Conservation (phyloP, 2,888 invertebrate genomes). For the Abrostola tripartita region DNA sequence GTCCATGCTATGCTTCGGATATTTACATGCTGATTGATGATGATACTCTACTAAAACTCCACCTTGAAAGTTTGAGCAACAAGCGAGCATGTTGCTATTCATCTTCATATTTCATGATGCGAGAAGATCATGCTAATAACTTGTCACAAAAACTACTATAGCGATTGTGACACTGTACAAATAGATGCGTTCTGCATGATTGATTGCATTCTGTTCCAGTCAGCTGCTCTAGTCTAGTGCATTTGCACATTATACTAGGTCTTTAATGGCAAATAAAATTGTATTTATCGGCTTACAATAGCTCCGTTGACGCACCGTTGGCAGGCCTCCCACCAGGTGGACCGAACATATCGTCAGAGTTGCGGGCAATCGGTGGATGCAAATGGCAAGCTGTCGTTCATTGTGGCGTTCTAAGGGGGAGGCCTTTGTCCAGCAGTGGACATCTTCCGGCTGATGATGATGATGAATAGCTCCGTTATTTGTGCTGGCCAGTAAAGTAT, state of each 20-base stretch:
- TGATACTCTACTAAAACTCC: not conserved
- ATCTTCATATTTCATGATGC: constrained; percentile 17
- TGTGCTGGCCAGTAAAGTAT: not conserved
- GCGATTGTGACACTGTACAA: constrained; percentile 18
- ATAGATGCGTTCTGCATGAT: constrained; percentile 22
- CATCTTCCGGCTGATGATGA: too few species aligned
- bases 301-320: too few species aligned
- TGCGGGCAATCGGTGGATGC: too few species aligned
- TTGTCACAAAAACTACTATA: constrained; percentile 5
- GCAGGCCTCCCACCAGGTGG: too few species aligned
- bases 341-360: too few species aligned
- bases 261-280: not conserved
- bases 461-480: too few species aligned
- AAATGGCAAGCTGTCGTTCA: too few species aligned
- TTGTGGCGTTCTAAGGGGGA: too few species aligned
- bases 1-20: not conserved
- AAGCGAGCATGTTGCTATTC: constrained; percentile 2
- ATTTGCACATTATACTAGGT: not conserved
- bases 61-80: not conserved
- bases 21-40: not conserved
- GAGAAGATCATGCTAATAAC: constrained; percentile 12
- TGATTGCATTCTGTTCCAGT: constrained; percentile 22
- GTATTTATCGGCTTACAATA: not conserved
- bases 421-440: too few species aligned
- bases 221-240: constrained; percentile 14